Evolutionary conservation across 2,888 invertebrate species (phyloP).

Genomic region (Lumbricus terrestris): DNA sequence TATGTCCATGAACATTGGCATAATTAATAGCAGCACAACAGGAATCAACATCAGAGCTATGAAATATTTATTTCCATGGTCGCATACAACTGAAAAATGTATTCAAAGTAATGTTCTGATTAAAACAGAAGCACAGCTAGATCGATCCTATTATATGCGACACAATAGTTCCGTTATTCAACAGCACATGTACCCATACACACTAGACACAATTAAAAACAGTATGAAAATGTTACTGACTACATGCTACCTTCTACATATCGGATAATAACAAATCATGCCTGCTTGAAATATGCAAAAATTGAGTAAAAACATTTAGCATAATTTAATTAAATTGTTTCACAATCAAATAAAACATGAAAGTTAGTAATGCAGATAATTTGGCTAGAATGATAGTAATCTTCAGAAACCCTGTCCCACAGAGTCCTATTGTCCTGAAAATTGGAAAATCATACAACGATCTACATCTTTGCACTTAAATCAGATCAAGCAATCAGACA

Average conservation of each 20-base stretch:
- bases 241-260: background rate
- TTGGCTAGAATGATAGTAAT: background rate
- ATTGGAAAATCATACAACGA: background rate
- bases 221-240: background rate
- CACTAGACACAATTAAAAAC: background rate
- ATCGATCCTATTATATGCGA: background rate
- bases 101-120: background rate
- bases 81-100: background rate
- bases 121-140: background rate
- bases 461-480: background rate
- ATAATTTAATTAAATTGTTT: background rate
- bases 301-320: conserved; percentile 3
- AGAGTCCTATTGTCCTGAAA: background rate
- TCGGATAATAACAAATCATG: background rate
- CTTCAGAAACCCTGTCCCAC: background rate
- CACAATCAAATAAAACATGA: background rate
- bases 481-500: background rate
- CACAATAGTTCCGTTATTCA: background rate
- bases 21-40: background rate
- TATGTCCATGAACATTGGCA: too few relatives aligned
- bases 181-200: background rate
- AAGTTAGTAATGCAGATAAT: background rate
- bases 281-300: background rate
- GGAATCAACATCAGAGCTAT: background rate
- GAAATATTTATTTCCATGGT: background rate